Evolutionary conservation across 2,888 invertebrate genomes (phyloP).

Genomic region (Thysanoteuthis rhombus): DNA sequence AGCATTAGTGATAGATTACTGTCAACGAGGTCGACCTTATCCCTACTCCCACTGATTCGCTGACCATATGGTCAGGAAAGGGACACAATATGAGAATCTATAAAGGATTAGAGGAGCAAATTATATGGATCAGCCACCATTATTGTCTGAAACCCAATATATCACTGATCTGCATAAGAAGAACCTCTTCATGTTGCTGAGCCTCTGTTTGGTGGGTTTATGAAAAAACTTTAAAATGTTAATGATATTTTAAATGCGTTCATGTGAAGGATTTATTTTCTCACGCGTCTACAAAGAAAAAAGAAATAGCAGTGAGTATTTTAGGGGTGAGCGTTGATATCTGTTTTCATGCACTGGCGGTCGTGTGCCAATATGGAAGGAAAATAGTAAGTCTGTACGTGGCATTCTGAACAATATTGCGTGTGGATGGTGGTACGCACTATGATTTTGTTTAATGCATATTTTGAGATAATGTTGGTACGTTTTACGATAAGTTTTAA

Average conservation of each 20-base stretch:
- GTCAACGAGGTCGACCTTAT: neutral
- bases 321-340: neutral
- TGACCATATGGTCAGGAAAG: neutral
- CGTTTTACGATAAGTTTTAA: neutral
- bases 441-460: neutral
- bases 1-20: neutral
- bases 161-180: neutral
- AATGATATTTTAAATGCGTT: neutral
- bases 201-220: neutral
- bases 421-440: accelerated
- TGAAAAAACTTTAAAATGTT: neutral
- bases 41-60: neutral
- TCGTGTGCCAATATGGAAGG: neutral
- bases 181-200: neutral
- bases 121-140: neutral
- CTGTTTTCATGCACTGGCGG: neutral
- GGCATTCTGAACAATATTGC: neutral
- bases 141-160: neutral
- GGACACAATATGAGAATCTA: neutral
- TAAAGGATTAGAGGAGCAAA: neutral
- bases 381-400: neutral
- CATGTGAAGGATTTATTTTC: neutral
- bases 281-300: neutral
- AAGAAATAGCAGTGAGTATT: neutral
- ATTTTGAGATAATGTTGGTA: neutral